Conservation (phyloP, 2,888 invertebrate species). For the Beris morrisii region DNA sequence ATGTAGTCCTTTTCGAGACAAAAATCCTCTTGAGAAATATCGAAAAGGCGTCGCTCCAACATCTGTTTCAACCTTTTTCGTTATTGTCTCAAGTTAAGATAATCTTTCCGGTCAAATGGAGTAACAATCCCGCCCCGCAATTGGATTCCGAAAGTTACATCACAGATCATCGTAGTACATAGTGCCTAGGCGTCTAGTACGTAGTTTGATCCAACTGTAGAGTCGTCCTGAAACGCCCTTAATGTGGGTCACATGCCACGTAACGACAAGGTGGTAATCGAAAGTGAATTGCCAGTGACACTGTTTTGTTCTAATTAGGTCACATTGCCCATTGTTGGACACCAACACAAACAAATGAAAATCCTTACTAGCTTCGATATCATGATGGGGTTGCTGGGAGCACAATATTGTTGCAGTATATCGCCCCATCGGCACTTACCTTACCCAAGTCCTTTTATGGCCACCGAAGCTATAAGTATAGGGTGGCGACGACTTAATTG, state of each 20-base stretch:
- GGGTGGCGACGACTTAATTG: slow-evolving; percentile 31
- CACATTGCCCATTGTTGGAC: too few species aligned
- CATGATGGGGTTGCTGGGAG: too few species aligned
- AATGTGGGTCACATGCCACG: too few species aligned
- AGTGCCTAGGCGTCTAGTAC: too few species aligned
- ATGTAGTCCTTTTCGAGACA: too few species aligned
- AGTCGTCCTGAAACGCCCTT: too few species aligned
- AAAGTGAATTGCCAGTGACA: too few species aligned
- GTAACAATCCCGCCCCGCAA: slow-evolving; percentile 18
- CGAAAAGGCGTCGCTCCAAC: slow-evolving; percentile 14
- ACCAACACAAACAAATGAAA: too few species aligned
- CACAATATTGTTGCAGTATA: slow-evolving; percentile 27
- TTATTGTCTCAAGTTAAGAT: slow-evolving; percentile 21
- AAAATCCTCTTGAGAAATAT: neutral
- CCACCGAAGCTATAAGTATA: slow-evolving; percentile 23
- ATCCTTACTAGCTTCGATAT: too few species aligned
- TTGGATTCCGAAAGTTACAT: slow-evolving; percentile 13
- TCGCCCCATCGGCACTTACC: slow-evolving; percentile 21
- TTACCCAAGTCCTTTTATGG: slow-evolving; percentile 15
- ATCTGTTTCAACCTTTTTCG: slow-evolving; percentile 13
- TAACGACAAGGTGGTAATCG: too few species aligned
- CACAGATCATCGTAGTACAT: slow-evolving; percentile 3
- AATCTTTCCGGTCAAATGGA: slow-evolving; percentile 19
- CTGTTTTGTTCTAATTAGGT: too few species aligned
- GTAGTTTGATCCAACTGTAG: too few species aligned